Evolutionary conservation across 1,140 invertebrate species (phyloP).

Genomic region (Solen grandis): DNA sequence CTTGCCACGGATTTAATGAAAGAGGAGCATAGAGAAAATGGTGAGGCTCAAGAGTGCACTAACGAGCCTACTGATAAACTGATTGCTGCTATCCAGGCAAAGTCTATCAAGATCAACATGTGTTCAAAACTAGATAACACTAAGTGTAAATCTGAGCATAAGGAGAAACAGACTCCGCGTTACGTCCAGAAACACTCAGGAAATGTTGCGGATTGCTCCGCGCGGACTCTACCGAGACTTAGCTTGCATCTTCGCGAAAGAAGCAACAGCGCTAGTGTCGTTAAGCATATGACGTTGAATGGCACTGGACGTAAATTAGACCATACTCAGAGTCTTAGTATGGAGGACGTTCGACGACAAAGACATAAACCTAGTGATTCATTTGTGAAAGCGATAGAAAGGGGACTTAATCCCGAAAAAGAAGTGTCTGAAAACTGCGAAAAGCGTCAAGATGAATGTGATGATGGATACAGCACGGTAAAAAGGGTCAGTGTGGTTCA

Average conservation of each 20-base stretch:
- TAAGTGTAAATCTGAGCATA: slow-evolving; percentile 11
- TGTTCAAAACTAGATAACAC: neutral
- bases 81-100: neutral
- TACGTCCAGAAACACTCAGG: slow-evolving; percentile 12
- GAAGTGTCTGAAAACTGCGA: too few relatives aligned
- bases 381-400: slow-evolving; percentile 50
- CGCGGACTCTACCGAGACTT: slow-evolving; percentile 29
- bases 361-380: slow-evolving; percentile 41
- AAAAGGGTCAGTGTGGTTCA: too few relatives aligned
- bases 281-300: too few relatives aligned
- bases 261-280: neutral
- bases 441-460: too few relatives aligned
- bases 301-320: too few relatives aligned
- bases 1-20: slow-evolving; percentile 30
- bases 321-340: neutral
- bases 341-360: neutral
- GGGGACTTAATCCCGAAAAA: too few relatives aligned
- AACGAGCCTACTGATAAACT: slow-evolving; percentile 6
- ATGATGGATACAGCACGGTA: too few relatives aligned
- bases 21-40: slow-evolving; percentile 21
- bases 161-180: slow-evolving; percentile 7
- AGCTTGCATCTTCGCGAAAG: neutral
- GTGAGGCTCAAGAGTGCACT: neutral
- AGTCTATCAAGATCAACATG: neutral
- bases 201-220: slow-evolving; percentile 46